Base-by-base conservation (phyloP, 2,113 vertebrate species). In the Macroglossus sobrinus region DNA sequence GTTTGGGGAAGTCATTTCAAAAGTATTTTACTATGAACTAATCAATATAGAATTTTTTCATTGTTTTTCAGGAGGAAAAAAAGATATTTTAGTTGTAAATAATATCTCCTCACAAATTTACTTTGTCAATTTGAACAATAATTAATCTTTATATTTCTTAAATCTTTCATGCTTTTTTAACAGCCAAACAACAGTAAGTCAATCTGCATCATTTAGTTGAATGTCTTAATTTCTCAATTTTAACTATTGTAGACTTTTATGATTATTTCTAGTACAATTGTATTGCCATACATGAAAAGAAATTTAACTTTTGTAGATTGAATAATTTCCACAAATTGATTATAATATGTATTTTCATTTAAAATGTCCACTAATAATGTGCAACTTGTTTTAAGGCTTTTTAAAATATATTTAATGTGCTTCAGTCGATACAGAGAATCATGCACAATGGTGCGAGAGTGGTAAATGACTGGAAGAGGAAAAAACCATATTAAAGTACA, bases 151-250 rank as follows among this genome's bases (percentile, higher is more conserved):
- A 75, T 16, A 76, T 59, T 75, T 90, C 35, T 89, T 72, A 30
- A 0, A 90, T 80, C 33, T 94, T 97, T 91, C 15, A 78, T 86
- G 15, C 21, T 57, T 87, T 86, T 92, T 33, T 55, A 91, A 89
- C 1, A 89, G 12, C 2, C 59, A 78, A 89, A 92, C 40, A 78
- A 71, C 96, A 97, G 21, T 66, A 50, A 72, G 1, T 69, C 5
- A 45, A 21, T 35, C 10, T 38, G 1, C 24, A 75, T 38, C 16
- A 71, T 66, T 79, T 75, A 55, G 4, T 78, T 82, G 38, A 89
- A 26, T 19, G 89, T 59, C 4, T 53, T 38, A 81, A 35, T 38
- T 87, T 72, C 55, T 79, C 53, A 26, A 75, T 61, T 84, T 92
- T 75, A 78, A 84, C 2, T 9, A 66, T 21, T 38, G 2, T 30